Base-by-base conservation (phyloP, 37 sponge, comb jelly and placozoan species). In the Eunapius fragilis region DNA sequence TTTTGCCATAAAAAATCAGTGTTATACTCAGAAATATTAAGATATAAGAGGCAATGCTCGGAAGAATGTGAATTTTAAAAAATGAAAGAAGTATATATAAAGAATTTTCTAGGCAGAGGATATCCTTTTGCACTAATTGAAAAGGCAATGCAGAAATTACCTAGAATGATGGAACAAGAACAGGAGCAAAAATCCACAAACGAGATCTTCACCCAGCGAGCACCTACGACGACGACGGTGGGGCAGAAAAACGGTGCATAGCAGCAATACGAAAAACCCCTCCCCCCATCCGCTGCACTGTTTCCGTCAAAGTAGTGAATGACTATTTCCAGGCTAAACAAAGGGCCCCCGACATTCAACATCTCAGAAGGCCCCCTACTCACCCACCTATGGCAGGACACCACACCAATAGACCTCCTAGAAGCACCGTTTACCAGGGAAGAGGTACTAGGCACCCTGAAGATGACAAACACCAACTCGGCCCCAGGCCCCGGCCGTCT, bases 401-500 rank as follows among this genome's bases (percentile, higher is more conserved):
- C 58, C 6, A 58, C 77, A 19, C 77, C 77, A 11, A 47, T 30
- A n/a, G 48, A 38, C 26, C 37, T 37, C 26, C 79, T 34, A 74
- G 86, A 81, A 24, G 70, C 58, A 23, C 25, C 19, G 17, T 10
- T 27, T 27, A 77, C 37, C 58, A 58, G 58, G 19, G 19, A 74
- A 74, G 86, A 81, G 32, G 70, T 77, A 23, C 25, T 17, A 45
- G 7, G 25, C 48, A 77, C 37, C 13, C 37, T 77, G 68, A 50
- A 48, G 67, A 77, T 78, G 36, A 68, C 67, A 50, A 31, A 23
- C 27, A 2, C 26, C 2, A 41, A 85, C 37, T 85, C 86, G 2
- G 47, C 48, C 45, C 78, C 78, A 49, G 86, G 86, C 31, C 86
- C 86, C 24, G 87, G 79, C 71, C 31, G 87, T 3, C 30, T 37